Evolutionary conservation across 1,140 invertebrate species (phyloP).

Genomic region (Zophobas atratus): DNA sequence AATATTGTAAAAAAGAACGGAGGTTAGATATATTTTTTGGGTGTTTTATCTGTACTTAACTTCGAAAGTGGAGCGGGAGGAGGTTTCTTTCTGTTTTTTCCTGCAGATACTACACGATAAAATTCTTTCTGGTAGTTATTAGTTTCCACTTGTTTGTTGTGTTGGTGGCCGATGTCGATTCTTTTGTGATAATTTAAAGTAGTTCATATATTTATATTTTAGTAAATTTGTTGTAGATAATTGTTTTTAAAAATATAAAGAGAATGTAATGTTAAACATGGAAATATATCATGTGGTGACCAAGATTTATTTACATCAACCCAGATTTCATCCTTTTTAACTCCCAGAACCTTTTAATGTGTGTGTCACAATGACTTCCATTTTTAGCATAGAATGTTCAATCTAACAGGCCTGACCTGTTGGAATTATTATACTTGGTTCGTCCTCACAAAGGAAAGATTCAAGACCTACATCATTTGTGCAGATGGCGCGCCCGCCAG

Average conservation of each 20-base stretch:
- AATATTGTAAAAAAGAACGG: conserved; percentile 29
- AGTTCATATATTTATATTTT: conserved; percentile 35
- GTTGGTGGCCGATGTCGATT: conserved; percentile 23
- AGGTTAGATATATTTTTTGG: conserved; percentile 30
- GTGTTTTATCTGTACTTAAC: conserved; percentile 38
- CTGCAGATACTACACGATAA: conserved; percentile 12
- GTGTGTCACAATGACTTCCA: too few relatives aligned
- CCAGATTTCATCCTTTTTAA: too few relatives aligned
- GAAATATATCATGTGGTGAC: conserved; percentile 30
- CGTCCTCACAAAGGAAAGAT: too few relatives aligned
- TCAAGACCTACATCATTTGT: too few relatives aligned
- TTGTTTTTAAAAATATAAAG: conserved; percentile 29
- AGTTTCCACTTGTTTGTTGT: conserved; percentile 42
- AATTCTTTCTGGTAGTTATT: conserved; percentile 25
- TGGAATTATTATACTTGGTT: too few relatives aligned
- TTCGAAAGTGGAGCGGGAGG: conserved; percentile 11
- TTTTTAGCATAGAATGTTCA: too few relatives aligned
- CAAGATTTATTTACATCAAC: background rate
- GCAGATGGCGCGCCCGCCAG: too few relatives aligned
- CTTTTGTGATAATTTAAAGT: conserved; percentile 38
- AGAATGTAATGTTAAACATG: conserved; percentile 48
- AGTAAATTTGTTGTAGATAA: conserved; percentile 45
- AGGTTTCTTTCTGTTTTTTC: background rate
- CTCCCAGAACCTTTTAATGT: too few relatives aligned
- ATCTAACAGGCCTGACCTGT: too few relatives aligned